Evolutionary conservation across 2,113 vertebrate species (phyloP), one percentile per base, ranked within the genome.

Genomic region (Alethe castanea): DNA sequence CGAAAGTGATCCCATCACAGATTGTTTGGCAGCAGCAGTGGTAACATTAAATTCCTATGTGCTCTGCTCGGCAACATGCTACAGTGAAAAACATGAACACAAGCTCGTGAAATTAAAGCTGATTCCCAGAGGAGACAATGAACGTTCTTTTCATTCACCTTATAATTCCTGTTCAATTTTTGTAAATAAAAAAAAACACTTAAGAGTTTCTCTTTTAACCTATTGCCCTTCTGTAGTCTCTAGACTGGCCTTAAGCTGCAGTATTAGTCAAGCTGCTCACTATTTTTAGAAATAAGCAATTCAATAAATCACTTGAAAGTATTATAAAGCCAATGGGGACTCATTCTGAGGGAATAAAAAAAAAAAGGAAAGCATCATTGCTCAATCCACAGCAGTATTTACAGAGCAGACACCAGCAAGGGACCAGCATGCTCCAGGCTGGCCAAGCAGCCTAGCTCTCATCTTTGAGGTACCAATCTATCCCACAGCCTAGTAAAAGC

Each of bases 251-350:
- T 80, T 78, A 54, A 86, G 84, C 70, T 83, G 52, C 36, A 45
- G 40, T 28, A 84, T 60, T n/a, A 40, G 44, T 60, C 78, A 91
- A 87, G 90, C 73, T 82, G 50, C 53, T 92, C 15, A 15, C 78
- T 87, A 38, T 91, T 95, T 93, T 93, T 82, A 92, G 64, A 88
- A 93, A 84, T 25, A 77, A 80, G 70, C 54, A 66, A 77, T 77
- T 94, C 62, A 89, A 1, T 76, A 88, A 79, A 90, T 92, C 74
- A 90, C 85, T 85, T 69, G 7, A 31, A 93, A 95, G 47, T 73
- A 88, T 73, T 86, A 94, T 40, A 72, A 91, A 92, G 66, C 53
- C 85, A 94, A 65, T 9, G 28, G 50, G n/a, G 25, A 42, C 33
- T 72, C 61, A 78, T 70, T 65, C n/a, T 57, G 72, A 45, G 20